A percentile compares a stretch with the other conserved stretches of the same genome.
Conservation (phyloP, 2,797 vertebrate genomes). For the Tokudaia tokunoshimensis region DNA sequence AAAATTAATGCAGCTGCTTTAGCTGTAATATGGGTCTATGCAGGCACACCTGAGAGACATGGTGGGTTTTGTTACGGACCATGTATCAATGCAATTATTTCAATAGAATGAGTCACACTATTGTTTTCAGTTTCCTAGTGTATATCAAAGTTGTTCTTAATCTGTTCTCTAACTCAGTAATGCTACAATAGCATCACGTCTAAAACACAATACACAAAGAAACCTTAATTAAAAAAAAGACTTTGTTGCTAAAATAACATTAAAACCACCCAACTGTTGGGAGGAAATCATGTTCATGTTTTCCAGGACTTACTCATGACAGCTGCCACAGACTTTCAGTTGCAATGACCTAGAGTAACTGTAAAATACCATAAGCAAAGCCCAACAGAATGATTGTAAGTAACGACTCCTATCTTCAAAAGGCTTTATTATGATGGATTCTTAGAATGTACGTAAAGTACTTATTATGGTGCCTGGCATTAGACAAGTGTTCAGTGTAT, state of each 20-base stretch:
- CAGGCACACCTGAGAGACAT: background rate
- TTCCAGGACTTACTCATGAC: background rate
- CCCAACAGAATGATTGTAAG: background rate
- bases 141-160: background rate
- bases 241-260: background rate
- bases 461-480: background rate
- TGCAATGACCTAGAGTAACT: background rate
- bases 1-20: conserved; percentile 10
- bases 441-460: background rate
- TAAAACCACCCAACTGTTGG: background rate
- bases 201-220: background rate
- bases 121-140: background rate
- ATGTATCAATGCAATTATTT: background rate
- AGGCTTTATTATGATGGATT: conserved; percentile 8
- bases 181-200: background rate
- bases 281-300: background rate
- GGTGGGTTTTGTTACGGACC: background rate
- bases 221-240: background rate
- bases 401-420: background rate
- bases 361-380: background rate
- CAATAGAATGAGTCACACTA: background rate
- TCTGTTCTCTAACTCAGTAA: background rate
- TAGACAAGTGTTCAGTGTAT: background rate
- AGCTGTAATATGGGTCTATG: background rate
- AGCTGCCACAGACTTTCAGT: background rate